Conservation (phyloP, 2,888 invertebrate species). For the Himalopsyche japonica region DNA sequence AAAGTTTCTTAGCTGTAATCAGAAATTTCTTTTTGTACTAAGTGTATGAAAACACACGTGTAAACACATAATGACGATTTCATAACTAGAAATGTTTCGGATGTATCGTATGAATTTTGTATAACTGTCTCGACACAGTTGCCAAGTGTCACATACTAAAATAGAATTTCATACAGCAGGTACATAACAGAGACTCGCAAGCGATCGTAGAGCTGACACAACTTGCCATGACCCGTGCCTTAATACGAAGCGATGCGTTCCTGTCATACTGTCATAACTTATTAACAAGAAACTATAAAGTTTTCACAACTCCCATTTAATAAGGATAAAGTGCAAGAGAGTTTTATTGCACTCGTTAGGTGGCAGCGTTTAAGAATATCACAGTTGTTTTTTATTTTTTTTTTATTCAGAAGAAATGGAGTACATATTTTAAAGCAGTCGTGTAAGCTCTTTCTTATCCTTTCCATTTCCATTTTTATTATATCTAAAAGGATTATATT, state of each 20-base stretch:
- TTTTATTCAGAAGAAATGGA: too few species aligned
- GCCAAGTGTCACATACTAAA: background rate
- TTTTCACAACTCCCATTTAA: background rate
- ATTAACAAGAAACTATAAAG: background rate
- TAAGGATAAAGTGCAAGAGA: background rate
- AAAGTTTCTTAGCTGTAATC: too few species aligned
- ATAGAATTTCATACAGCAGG: background rate
- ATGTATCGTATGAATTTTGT: background rate
- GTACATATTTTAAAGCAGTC: too few species aligned
- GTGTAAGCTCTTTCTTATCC: too few species aligned
- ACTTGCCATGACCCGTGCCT: background rate
- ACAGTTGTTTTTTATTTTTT: too few species aligned
- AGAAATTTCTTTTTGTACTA: too few species aligned
- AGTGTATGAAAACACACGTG: too few species aligned
- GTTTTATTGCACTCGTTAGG: too few species aligned
- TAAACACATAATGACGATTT: background rate
- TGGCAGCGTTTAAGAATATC: too few species aligned
- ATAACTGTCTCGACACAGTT: background rate
- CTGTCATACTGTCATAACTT: background rate
- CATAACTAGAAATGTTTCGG: background rate
- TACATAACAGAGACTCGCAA: background rate
- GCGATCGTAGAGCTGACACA: background rate
- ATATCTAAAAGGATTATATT: too few species aligned
- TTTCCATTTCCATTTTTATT: too few species aligned
- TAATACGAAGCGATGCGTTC: background rate